Evolutionary conservation across 37 sponge, comb jelly and placozoan genomes (phyloP).

Genomic region (Agelas oroides): DNA sequence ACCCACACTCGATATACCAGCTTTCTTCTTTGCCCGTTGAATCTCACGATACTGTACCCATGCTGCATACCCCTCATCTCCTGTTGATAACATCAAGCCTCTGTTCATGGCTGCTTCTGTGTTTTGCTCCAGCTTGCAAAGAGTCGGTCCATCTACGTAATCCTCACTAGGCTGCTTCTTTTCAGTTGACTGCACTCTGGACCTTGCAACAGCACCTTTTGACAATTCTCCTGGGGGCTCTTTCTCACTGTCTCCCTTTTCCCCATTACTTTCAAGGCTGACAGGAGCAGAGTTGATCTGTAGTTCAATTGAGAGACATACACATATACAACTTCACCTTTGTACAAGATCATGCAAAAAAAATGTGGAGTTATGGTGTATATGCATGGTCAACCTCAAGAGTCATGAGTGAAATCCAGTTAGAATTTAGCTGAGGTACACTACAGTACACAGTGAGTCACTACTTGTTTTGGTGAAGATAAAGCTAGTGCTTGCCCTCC

Average conservation of each 20-base stretch:
- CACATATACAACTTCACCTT: too few relatives aligned
- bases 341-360: too few relatives aligned
- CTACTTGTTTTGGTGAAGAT: too few relatives aligned
- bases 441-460: too few relatives aligned
- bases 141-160: not conserved
- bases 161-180: not conserved
- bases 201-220: not conserved
- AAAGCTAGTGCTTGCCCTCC: too few relatives aligned
- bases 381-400: too few relatives aligned
- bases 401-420: too few relatives aligned
- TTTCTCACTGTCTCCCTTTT: not conserved
- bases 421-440: too few relatives aligned
- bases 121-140: not conserved
- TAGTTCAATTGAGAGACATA: too few relatives aligned
- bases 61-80: conserved; percentile 22
- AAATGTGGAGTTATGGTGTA: too few relatives aligned
- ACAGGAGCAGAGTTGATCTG: too few relatives aligned
- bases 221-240: not conserved
- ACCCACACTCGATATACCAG: not conserved
- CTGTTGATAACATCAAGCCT: not conserved
- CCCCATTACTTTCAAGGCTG: too few relatives aligned
- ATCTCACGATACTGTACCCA: conserved; percentile 17
- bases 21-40: not conserved
- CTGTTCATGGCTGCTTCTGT: not conserved
- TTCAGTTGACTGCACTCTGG: not conserved